These are phyloP conservation scores for Microcebus ravelobensis DNA, from an alignment of 2,113 vertebrate species.

Conservation along the genomic window DNA sequence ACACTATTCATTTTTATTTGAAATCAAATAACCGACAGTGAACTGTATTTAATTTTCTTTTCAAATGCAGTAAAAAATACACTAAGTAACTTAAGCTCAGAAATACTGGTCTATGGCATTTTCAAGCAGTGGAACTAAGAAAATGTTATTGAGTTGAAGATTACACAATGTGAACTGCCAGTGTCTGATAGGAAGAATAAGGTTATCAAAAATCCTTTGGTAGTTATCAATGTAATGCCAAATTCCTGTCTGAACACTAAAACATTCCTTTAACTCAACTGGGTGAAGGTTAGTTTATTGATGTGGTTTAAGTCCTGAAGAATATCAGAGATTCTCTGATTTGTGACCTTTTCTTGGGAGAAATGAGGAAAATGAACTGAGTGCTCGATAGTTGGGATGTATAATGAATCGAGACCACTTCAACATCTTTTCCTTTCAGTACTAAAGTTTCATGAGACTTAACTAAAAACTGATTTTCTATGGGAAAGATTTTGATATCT, in stretches of 20 bases:
- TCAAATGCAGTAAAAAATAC: not conserved
- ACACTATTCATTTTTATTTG: conserved; percentile 4
- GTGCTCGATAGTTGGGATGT: not conserved
- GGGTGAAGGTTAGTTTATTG: conserved; percentile 35
- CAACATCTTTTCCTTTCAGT: not conserved
- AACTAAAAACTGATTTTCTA: conserved; percentile 48
- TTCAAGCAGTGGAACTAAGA: conserved; percentile 33
- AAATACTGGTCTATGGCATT: not conserved
- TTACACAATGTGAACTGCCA: not conserved
- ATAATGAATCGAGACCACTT: conserved; percentile 21
- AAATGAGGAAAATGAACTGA: not conserved
- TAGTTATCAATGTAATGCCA: not conserved
- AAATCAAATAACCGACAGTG: conserved; percentile 28
- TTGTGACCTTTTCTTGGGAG: conserved; percentile 40
- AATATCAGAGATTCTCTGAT: conserved; percentile 20
- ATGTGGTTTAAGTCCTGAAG: conserved; percentile 7
- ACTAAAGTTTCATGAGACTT: not conserved
- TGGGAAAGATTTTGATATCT: conserved; percentile 3
- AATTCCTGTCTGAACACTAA: conserved; percentile 16
- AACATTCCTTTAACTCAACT: not conserved
- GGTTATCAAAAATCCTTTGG: conserved; percentile 49
- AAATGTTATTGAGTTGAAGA: conserved; percentile 48
- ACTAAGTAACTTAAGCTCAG: not conserved
- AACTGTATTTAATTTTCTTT: conserved; percentile 36
- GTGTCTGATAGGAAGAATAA: not conserved